Conservation (phyloP, 2,113 vertebrate genomes). For the Romanogobio albipinnatus region DNA sequence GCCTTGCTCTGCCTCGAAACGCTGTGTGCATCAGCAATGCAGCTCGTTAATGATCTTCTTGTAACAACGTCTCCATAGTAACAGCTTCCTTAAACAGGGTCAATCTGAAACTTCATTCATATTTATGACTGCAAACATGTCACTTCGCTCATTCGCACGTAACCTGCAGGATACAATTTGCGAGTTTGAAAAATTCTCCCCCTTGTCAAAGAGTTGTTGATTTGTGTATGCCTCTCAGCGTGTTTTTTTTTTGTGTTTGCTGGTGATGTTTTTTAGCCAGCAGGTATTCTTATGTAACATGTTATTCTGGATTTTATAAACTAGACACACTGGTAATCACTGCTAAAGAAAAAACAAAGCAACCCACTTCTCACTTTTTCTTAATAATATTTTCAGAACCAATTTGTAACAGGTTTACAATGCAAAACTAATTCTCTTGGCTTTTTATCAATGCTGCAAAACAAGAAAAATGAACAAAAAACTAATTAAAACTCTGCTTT, state of each 20-base stretch:
- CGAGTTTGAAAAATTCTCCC: not conserved
- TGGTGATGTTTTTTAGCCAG: slow-evolving; percentile 48
- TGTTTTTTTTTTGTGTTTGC: slow-evolving; percentile 6
- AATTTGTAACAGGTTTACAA: slow-evolving; percentile 32
- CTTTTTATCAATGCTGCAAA: not conserved
- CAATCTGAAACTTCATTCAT: slow-evolving; percentile 50
- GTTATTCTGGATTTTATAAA: slow-evolving; percentile 39
- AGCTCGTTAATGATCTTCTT: slow-evolving; percentile 62
- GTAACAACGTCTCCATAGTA: slow-evolving; percentile 69
- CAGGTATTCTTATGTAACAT: slow-evolving; percentile 50
- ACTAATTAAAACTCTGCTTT: slow-evolving; percentile 1
- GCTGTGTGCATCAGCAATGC: slow-evolving; percentile 43
- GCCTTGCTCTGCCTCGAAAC: slow-evolving; percentile 3
- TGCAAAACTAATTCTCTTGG: not conserved
- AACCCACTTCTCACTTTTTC: not conserved
- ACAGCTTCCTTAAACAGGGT: slow-evolving; percentile 62
- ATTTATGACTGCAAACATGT: slow-evolving; percentile 56
- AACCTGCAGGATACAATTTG: slow-evolving; percentile 15
- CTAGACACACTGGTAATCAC: not conserved
- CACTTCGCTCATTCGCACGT: slow-evolving; percentile 6
- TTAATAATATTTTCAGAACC: not conserved
- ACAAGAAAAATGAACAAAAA: slow-evolving; percentile 27
- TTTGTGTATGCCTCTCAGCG: not conserved
- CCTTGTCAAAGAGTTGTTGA: not conserved
- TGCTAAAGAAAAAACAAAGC: not conserved